phyloP scores from a whole-genome alignment of 2,113 vertebrate genomes.

The Oceanites oceanicus region DNA sequence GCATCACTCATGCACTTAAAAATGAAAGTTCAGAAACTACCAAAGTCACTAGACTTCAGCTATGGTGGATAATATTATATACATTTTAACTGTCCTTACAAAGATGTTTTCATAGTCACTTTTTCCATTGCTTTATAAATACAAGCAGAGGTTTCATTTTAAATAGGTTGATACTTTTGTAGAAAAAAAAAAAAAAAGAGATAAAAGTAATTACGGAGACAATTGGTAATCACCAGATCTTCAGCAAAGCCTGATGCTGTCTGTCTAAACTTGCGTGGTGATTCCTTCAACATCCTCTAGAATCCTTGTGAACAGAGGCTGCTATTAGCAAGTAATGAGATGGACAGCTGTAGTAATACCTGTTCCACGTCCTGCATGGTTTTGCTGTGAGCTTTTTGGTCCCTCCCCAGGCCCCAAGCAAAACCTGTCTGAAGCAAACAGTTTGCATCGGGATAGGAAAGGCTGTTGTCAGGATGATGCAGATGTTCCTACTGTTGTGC shows the following conservation, averaged over 20 bases:
- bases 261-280: background rate
- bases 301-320: background rate
- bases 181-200: no score
- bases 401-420: background rate
- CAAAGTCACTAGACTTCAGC: background rate
- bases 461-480: background rate
- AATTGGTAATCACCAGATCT: background rate
- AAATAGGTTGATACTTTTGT: background rate
- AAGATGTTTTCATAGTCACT: background rate
- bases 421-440: background rate
- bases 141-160: background rate
- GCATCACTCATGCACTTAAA: background rate
- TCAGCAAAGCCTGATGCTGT: background rate
- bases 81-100: background rate
- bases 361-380: background rate
- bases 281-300: background rate
- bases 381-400: background rate
- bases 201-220: background rate
- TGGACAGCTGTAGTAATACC: background rate
- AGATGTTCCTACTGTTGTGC: background rate
- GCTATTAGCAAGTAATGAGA: background rate
- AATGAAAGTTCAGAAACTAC: background rate
- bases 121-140: background rate
- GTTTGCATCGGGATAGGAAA: background rate
- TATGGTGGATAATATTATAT: background rate